A percentile compares a stretch with the other conserved stretches of the same genome.
Conservation (phyloP, 2,797 vertebrate species). For the Holocentrus rufus region DNA sequence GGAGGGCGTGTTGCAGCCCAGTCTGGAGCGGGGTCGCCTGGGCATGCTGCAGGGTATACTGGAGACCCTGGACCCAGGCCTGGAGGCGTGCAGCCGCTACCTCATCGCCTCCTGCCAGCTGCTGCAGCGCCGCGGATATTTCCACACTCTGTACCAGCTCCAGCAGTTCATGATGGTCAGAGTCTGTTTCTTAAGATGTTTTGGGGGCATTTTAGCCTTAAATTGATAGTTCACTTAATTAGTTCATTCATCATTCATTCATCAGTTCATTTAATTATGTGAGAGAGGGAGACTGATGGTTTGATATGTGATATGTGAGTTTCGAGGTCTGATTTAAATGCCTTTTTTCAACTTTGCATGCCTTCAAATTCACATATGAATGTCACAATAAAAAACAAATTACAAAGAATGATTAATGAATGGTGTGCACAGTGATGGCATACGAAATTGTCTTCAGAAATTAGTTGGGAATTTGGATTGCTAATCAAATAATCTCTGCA, state of each 20-base stretch:
- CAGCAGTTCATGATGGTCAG: slow-evolving; percentile 98
- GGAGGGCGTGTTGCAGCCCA: slow-evolving; percentile 91
- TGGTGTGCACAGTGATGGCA: too few relatives aligned
- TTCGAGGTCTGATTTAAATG: too few relatives aligned
- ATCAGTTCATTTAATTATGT: not conserved
- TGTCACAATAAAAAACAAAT: too few relatives aligned
- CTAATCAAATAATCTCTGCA: too few relatives aligned
- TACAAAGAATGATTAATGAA: too few relatives aligned
- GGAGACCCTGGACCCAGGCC: slow-evolving; percentile 88
- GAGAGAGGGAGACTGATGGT: too few relatives aligned
- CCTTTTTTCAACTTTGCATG: too few relatives aligned
- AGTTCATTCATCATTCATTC: too few relatives aligned
- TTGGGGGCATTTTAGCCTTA: not conserved
- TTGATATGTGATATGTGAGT: too few relatives aligned
- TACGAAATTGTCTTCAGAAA: too few relatives aligned
- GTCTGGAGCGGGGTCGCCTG: slow-evolving; percentile 88
- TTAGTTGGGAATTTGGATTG: too few relatives aligned
- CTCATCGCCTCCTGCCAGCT: slow-evolving; percentile 96
- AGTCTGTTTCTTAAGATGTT: not conserved
- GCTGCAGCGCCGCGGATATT: slow-evolving; percentile 90
- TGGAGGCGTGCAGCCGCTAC: slow-evolving; percentile 91
- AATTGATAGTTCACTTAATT: not conserved
- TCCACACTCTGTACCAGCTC: slow-evolving; percentile 92
- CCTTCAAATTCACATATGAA: too few relatives aligned
- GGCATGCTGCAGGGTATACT: slow-evolving; percentile 88